phyloP scores from a whole-genome alignment of 2,888 invertebrate species.

The Diaphora mendica region DNA sequence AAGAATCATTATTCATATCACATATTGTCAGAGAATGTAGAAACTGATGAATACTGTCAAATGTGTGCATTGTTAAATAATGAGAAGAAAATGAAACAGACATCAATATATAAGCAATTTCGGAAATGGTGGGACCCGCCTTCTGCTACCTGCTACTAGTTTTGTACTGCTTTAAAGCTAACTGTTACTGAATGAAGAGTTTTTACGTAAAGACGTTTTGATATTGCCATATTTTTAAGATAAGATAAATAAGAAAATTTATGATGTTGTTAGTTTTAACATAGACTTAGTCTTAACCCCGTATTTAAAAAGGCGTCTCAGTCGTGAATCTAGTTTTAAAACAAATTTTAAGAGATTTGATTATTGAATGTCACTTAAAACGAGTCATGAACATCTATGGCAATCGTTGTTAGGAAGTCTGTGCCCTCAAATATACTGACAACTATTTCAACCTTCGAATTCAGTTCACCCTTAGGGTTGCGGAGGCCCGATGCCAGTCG shows the following conservation, averaged over 20 bases:
- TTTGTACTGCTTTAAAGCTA: neutral
- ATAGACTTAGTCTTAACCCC: neutral
- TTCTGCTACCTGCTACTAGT: neutral
- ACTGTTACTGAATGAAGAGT: neutral
- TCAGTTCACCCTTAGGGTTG: no score
- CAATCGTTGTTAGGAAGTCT: no score
- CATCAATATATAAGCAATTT: constrained; percentile 62
- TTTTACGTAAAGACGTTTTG: neutral
- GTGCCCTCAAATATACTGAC: no score
- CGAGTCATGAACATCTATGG: no score
- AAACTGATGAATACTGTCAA: constrained; percentile 74
- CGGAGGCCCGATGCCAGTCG: no score
- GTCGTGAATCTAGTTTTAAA: no score
- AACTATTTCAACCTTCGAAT: no score
- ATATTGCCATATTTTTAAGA: neutral
- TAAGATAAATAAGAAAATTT: neutral
- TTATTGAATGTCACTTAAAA: no score
- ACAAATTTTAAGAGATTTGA: no score
- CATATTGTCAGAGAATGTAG: constrained; percentile 55
- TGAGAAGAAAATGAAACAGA: constrained; percentile 55
- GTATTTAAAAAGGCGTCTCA: no score
- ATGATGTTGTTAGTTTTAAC: neutral
- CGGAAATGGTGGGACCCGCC: constrained; percentile 70
- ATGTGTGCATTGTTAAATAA: constrained; percentile 72
- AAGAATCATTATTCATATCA: constrained; percentile 72